These are phyloP conservation scores for Porites cylindrica DNA, from an alignment of 92 coral and sea anemone genomes.

Conservation along the genomic window DNA sequence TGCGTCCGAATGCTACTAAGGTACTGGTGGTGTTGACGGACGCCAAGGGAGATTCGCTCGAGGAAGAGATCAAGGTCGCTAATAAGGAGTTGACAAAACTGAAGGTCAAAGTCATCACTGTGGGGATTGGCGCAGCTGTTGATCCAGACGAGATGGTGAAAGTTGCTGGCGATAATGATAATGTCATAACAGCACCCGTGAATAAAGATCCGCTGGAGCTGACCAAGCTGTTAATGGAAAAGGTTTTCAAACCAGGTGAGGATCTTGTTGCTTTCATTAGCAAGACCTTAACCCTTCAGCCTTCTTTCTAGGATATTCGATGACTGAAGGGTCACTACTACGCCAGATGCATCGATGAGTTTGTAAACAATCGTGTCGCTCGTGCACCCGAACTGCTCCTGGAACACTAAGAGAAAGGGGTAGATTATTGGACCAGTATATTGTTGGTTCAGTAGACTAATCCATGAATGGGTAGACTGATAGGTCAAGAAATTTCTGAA, in stretches of 20 bases:
- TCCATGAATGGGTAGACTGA: too few species aligned
- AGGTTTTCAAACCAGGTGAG: slow-evolving; percentile 38
- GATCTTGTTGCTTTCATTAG: neutral
- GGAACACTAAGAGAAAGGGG: too few species aligned
- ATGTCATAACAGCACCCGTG: slow-evolving; percentile 24
- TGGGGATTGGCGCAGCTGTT: slow-evolving; percentile 69
- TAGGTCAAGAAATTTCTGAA: too few species aligned
- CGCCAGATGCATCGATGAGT: too few species aligned
- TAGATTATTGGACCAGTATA: too few species aligned
- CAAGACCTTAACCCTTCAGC: too few species aligned
- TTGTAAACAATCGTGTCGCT: too few species aligned
- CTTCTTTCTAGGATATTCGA: too few species aligned
- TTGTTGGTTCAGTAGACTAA: too few species aligned
- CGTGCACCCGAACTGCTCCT: too few species aligned
- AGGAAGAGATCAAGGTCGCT: slow-evolving; percentile 23
- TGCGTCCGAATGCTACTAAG: slow-evolving; percentile 71
- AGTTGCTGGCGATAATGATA: slow-evolving; percentile 26
- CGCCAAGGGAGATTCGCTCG: slow-evolving; percentile 36
- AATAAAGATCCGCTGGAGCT: slow-evolving; percentile 6
- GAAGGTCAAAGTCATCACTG: slow-evolving; percentile 65
- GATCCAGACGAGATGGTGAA: slow-evolving; percentile 59
- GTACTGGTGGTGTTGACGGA: slow-evolving; percentile 89
- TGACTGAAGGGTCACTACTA: too few species aligned
- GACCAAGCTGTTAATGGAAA: slow-evolving; percentile 18
- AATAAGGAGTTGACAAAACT: slow-evolving; percentile 33